These are phyloP conservation scores for Colaptes auratus DNA, from an alignment of 2,113 vertebrate genomes.

Conservation along the genomic window DNA sequence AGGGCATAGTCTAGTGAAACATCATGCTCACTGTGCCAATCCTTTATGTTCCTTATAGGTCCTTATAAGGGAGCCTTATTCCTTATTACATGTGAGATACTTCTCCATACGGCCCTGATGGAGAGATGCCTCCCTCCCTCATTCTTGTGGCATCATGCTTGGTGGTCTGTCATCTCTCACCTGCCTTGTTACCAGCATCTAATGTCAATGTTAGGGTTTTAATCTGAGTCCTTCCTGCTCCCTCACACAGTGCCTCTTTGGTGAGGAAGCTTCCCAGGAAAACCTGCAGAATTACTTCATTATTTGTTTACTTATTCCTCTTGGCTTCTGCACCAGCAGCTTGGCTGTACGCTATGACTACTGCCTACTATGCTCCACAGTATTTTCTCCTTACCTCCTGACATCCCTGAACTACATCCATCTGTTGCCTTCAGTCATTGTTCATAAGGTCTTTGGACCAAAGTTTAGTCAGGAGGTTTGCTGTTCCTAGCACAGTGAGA, in stretches of 20 bases:
- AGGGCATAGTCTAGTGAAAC: background rate
- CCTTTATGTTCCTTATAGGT: background rate
- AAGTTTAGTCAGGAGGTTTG: background rate
- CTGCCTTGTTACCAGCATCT: background rate
- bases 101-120: background rate
- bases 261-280: background rate
- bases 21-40: background rate
- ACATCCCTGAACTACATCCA: background rate
- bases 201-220: background rate
- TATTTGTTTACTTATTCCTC: background rate
- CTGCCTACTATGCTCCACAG: background rate
- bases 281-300: background rate
- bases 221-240: background rate
- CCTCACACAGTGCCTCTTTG: background rate
- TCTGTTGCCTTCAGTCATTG: background rate
- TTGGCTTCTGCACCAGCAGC: background rate
- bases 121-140: background rate
- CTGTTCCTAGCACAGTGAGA: background rate
- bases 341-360: background rate
- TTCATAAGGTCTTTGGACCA: background rate
- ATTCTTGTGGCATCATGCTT: background rate
- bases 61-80: background rate
- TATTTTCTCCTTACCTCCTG: background rate
- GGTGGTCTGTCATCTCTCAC: background rate
- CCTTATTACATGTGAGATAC: background rate